Evolutionary conservation across 2,888 invertebrate species (phyloP).

Genomic region (Pollenia labialis): DNA sequence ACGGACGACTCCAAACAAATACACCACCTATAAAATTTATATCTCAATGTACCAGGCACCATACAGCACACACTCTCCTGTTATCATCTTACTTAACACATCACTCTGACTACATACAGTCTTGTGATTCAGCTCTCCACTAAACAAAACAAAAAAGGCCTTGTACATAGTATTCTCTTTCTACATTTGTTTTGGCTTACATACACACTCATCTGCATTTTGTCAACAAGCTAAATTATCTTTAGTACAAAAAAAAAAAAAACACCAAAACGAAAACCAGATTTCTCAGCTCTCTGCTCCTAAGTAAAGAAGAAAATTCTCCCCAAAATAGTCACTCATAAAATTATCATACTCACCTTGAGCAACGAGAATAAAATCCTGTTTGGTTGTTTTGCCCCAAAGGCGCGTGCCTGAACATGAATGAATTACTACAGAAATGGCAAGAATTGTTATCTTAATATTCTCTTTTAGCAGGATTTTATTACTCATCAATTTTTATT

Average conservation of each 20-base stretch:
- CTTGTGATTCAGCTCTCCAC: slow-evolving; percentile 11
- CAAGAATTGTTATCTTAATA: background rate
- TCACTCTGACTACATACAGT: slow-evolving; percentile 21
- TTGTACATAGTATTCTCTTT: slow-evolving; percentile 39
- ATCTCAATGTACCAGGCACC: slow-evolving; percentile 69
- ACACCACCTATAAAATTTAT: slow-evolving; percentile 52
- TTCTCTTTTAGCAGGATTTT: slow-evolving; percentile 49
- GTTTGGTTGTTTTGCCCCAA: slow-evolving; percentile 1
- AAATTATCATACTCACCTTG: slow-evolving; percentile 14
- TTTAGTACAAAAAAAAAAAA: slow-evolving; percentile 34
- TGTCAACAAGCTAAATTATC: slow-evolving; percentile 54
- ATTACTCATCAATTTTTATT: background rate
- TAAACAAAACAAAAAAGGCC: slow-evolving; percentile 49
- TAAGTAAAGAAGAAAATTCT: slow-evolving; percentile 19
- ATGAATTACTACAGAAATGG: slow-evolving; percentile 38
- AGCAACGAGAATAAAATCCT: slow-evolving; percentile 42
- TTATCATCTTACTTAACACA: slow-evolving; percentile 27
- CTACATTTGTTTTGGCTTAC: slow-evolving; percentile 18
- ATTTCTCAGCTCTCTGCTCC: slow-evolving; percentile 35
- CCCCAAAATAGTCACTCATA: slow-evolving; percentile 25
- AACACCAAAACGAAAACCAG: background rate
- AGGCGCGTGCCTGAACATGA: slow-evolving; percentile 71
- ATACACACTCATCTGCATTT: slow-evolving; percentile 52
- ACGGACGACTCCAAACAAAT: slow-evolving; percentile 17
- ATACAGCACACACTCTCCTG: slow-evolving; percentile 43